Base-by-base conservation (phyloP, 2,113 vertebrate species). In the Neogale vison region DNA sequence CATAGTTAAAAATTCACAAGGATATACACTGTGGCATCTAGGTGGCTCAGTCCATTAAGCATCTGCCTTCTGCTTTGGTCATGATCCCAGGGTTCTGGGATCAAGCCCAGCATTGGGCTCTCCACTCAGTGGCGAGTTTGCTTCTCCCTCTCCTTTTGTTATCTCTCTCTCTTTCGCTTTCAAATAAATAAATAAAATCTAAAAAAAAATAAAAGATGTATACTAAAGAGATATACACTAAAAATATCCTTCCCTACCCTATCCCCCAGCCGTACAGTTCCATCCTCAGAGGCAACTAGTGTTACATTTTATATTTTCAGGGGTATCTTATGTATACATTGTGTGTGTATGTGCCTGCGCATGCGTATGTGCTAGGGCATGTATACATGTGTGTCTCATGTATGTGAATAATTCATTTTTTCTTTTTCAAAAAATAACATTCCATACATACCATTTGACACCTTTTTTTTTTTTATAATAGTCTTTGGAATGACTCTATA, bases 401-500 rank as follows among this genome's bases (percentile, higher is more conserved):
- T n/a, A 74, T 82, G 63, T 74, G 17, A 81, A n/a, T 61, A 45
- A 72, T 50, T 39, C n/a, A 55, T 79, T 91, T 88, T 83, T 72
- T 24, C 34, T 89, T 69, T 76, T 47, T 34, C 26, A 50, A 77
- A 50, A 77, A 92, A 42, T 57, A 90, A 52, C 17, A 94, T 80
- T 72, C 47, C 1, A 39, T 79, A 57, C 13, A 93, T 4, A 55
- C 17, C 45, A 74, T 74, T 74, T 96, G 42, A 17, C 17, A 57
- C 59, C 50, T 90, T 74, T 65, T 42, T 42, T 42, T 42, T 42
- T 8, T 77, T 76, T 65, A 39, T 69, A 63, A 72, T 71, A 24
- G 18, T 77, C 31, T 88, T 36, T 74, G 14, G 63, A 59, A 52
- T 93, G 85, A 93, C 93, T 93, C 69, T 96, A 69, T 72, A 81